These are phyloP conservation scores for Philereme transversata DNA, from an alignment of 2,888 invertebrate genomes.

Conservation along the genomic window DNA sequence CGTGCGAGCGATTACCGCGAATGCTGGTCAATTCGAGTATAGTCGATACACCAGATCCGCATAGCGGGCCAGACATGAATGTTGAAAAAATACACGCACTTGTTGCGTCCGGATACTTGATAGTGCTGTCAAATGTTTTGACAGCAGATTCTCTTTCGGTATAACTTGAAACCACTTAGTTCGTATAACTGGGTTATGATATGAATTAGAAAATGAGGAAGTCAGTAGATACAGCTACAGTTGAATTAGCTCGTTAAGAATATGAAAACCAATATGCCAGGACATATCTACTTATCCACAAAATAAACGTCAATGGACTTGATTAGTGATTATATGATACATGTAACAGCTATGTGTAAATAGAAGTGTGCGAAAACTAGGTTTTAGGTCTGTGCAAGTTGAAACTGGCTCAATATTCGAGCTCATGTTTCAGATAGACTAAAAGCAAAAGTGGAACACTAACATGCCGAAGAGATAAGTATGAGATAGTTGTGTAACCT, in stretches of 20 bases:
- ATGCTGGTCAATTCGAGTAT: conserved; percentile 16
- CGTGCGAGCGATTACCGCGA: conserved; percentile 39
- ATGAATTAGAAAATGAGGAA: too few relatives aligned
- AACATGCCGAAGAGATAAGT: conserved; percentile 14
- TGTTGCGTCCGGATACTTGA: conserved; percentile 13
- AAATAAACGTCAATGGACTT: too few relatives aligned
- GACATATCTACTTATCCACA: too few relatives aligned
- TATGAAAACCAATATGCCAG: too few relatives aligned
- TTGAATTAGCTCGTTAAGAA: too few relatives aligned
- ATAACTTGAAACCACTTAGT: conserved; percentile 8
- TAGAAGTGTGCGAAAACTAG: too few relatives aligned
- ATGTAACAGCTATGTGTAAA: too few relatives aligned
- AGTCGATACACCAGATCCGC: conserved; percentile 54
- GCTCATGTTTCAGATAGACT: conserved; percentile 14
- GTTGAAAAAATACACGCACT: conserved; percentile 19
- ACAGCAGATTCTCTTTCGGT: conserved; percentile 20
- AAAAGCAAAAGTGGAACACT: conserved; percentile 18
- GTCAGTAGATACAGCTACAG: too few relatives aligned
- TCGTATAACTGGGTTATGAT: background rate
- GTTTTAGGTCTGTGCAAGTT: background rate
- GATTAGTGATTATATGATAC: too few relatives aligned
- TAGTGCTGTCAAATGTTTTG: conserved; percentile 15
- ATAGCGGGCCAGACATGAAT: conserved; percentile 53
- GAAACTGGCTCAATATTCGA: background rate
- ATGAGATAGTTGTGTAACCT: conserved; percentile 12